Evolutionary conservation across 2,888 invertebrate species (phyloP).

Genomic region (Dynastes grantii): DNA sequence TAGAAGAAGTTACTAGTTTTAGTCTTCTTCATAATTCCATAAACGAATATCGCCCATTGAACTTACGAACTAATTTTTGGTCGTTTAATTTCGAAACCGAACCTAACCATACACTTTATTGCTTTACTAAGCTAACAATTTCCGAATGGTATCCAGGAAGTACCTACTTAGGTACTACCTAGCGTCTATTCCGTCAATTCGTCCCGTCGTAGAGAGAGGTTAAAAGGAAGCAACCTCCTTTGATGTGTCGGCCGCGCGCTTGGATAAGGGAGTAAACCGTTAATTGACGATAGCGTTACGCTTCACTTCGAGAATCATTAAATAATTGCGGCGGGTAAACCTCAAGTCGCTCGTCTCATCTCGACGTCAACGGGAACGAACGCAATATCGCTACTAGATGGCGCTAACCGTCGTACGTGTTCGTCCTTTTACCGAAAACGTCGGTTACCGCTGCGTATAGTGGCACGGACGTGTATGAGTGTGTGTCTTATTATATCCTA

Average conservation of each 20-base stretch:
- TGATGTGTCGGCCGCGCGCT: constrained; percentile 26
- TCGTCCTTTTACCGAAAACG: neutral
- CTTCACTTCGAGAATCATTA: constrained; percentile 44
- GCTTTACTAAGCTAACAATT: constrained; percentile 16
- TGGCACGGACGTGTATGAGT: neutral
- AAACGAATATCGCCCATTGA: no score
- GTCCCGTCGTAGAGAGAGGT: neutral
- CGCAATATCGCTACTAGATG: neutral
- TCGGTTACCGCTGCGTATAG: no score
- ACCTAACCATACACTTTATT: neutral
- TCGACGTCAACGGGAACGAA: neutral
- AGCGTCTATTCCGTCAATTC: neutral
- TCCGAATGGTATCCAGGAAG: neutral
- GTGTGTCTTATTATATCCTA: neutral
- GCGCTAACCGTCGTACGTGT: neutral
- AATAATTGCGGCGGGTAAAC: constrained; percentile 43
- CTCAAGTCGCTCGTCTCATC: constrained; percentile 27
- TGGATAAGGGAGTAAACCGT: constrained; percentile 37
- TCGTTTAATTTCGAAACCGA: no score
- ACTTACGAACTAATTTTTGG: no score
- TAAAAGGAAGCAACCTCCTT: constrained; percentile 26
- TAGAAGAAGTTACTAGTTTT: no score
- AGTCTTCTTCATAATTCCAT: no score
- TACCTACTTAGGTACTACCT: constrained; percentile 3
- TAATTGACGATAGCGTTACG: constrained; percentile 38